Evolutionary conservation across 2,797 vertebrate genomes (phyloP).

Genomic region (Falco rusticolus): DNA sequence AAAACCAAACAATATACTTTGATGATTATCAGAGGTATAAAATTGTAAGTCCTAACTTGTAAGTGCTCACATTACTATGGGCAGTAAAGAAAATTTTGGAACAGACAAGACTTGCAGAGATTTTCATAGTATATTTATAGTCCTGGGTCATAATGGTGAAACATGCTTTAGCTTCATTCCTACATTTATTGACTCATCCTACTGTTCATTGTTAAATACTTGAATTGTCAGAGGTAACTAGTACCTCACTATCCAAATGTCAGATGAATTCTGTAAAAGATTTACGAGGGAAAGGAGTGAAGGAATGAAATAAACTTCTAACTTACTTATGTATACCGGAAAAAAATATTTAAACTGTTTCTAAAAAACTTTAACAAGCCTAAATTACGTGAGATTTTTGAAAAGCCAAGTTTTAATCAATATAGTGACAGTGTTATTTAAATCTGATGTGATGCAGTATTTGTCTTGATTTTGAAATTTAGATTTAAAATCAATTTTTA

Average conservation of each 20-base stretch:
- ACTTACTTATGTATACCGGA: background rate
- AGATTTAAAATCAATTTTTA: background rate
- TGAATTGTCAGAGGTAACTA: background rate
- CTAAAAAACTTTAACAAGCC: background rate
- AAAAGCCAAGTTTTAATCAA: background rate
- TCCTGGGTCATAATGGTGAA: background rate
- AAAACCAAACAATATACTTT: background rate
- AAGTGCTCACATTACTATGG: background rate
- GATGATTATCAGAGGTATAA: background rate
- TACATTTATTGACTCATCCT: background rate
- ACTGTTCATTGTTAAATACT: background rate
- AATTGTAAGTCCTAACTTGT: background rate
- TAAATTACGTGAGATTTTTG: background rate
- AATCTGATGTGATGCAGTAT: background rate
- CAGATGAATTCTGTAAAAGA: background rate
- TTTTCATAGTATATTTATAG: background rate
- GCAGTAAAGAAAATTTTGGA: background rate
- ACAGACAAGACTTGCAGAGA: background rate
- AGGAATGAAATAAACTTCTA: background rate
- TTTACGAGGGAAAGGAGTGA: background rate
- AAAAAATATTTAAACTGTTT: background rate
- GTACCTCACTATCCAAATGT: background rate
- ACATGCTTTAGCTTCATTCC: background rate
- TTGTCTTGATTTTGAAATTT: background rate
- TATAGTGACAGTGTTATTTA: background rate